Evolutionary conservation across 2,113 vertebrate genomes (phyloP).

Genomic region (Lates calcarifer): DNA sequence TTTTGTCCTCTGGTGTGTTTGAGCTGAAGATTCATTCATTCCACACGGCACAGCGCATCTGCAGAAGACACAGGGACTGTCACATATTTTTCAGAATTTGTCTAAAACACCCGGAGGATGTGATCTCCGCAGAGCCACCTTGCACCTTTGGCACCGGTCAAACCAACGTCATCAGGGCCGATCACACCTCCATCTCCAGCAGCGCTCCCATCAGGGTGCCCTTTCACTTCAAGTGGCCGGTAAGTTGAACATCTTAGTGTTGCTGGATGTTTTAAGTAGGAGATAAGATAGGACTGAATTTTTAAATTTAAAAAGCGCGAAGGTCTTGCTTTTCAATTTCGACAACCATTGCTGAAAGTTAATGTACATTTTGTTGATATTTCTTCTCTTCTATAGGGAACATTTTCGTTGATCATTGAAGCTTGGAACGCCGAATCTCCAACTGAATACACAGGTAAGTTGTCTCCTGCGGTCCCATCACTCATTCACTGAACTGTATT

Average conservation of each 20-base stretch:
- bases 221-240: conserved; percentile 93
- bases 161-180: conserved; percentile 84
- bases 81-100: conserved; percentile 92
- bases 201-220: conserved; percentile 88
- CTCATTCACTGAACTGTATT: background rate
- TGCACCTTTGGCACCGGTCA: conserved; percentile 91
- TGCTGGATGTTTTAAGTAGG: background rate
- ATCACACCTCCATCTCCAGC: conserved; percentile 83
- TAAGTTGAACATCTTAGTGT: conserved; percentile 68
- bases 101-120: conserved; percentile 88
- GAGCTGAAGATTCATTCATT: conserved; percentile 92
- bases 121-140: conserved; percentile 86
- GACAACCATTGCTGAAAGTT: background rate
- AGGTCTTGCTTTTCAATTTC: background rate
- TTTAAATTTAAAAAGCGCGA: too few species aligned
- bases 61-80: conserved; percentile 82
- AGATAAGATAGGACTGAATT: background rate
- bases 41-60: conserved; percentile 81
- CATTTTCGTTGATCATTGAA: conserved; percentile 91
- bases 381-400: conserved; percentile 79
- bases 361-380: too few species aligned
- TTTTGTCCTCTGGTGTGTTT: conserved; percentile 88
- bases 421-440: conserved; percentile 89
- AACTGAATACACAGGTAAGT: conserved; percentile 87
- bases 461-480: background rate